Base-by-base conservation (phyloP, 2,113 vertebrate genomes). In the Laticauda colubrina region DNA sequence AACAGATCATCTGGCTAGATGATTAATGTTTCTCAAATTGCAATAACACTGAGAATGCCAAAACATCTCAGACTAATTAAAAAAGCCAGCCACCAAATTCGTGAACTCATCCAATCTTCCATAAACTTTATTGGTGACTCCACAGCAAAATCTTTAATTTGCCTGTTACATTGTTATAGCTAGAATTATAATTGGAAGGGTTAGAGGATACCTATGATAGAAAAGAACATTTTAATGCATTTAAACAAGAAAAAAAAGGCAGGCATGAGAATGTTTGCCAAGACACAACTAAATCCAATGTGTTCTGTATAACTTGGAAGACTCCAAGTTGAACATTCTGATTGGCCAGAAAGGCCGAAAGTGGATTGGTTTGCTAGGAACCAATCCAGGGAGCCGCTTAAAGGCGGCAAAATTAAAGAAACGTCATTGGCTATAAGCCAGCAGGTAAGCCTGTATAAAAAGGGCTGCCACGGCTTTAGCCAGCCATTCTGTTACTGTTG, bases 61-160 rank as follows among this genome's bases (percentile, higher is more conserved):
- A 95, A 95, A 51, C 12, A 55, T 93, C 89, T 94, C 93, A 94
- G 48, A 92, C 86, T 95, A 94, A 96, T 95, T 95, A 94, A 69
- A 64, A 87, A 86, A 92, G 93, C 69, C 59, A 93, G 54, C 23
- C 59, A 53, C 69, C 23, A 90, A 53, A 48, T 88, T 90, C 61
- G 89, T 87, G n/a, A 94, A 89, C 23, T 88, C 20, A 14, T 91
- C 0, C 1, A 26, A 43, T 61, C 94, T 87, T 85, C 94, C 90
- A 87, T 56, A 88, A 55, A 54, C 21, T 55, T 75, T 34, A 53
- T 88, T 43, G n/a, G 29, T 54, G 86, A 14, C 51, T 75, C 34
- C n/a, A 55, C 48, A 88, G n/a, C 12, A 69, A 92, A 51, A 69
- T 20, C 24, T 56, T 39, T 48, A 39, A 23, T 90, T 20, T 21